Evolutionary conservation across 2,888 invertebrate species (phyloP), one percentile per base, ranked within the genome.

Genomic region (Aromia moschata): DNA sequence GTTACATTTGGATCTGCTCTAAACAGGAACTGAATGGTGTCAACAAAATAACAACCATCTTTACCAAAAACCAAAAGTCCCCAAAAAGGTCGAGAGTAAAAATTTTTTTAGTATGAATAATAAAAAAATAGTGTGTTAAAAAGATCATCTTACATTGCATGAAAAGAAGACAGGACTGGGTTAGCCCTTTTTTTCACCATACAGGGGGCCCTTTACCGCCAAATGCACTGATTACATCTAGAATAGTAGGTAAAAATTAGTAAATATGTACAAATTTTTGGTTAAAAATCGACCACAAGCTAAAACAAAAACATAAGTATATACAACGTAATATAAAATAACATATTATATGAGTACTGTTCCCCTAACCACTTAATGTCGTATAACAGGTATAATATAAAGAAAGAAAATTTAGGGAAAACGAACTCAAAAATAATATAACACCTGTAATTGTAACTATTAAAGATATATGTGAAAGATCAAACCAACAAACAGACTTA

Each of bases 201-300:
- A 62, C 62, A 83, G 83, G 77, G 74, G 75, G 76, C 76, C 80
- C 78, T 84, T 89, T 90, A 90, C 89, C 90, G 89, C 90, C 90
- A 90, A 86, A 90, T 89, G 89, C 90, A 90, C 87, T 90, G 90
- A 89, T 90, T 90, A 89, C 90, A 90, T 89, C 90, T 90, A 89
- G 86, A 90, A 89, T 84, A 77, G 71, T 69, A 68, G 62, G 63
- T 64, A 59, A 64, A 65, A 56, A 68, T 65, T 68, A 64, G 57
- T 69, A 64, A 60, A 64, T 64, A 66, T 72, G 41, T 65, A 65
- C 63, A 65, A 60, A 43, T 56, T 33, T 38, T 54, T 56, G 59
- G 56, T 60, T 62, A 44, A 44, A 53, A 43, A 51, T 30, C 25
- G n/a, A 10, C 36, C 11, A 37, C 12, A 45, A 38, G 16, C 30